Evolutionary conservation across 2,888 invertebrate species (phyloP), one percentile per base, ranked within the genome.

Genomic region (Zygothrica quintamaculata): DNA sequence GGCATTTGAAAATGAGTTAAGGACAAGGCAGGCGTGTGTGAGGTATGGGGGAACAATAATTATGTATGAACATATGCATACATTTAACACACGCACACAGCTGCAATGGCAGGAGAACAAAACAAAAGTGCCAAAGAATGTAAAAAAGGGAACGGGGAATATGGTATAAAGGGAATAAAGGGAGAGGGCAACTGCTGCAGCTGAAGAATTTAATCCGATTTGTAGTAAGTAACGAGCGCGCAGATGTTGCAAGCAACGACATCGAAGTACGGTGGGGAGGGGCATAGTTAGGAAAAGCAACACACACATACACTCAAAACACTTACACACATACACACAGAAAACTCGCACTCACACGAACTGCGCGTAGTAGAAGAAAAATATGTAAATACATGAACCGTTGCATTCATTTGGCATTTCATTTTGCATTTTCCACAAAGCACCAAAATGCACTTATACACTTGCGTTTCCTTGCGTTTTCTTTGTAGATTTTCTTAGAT

Each of bases 141-240:
- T 43, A 37, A 5, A 22, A 22, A 22, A 5, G 18, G 18, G 5
- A 22, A n/a, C n/a, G n/a, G n/a, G n/a, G n/a, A n/a, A n/a, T n/a
- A n/a, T n/a, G n/a, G n/a, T n/a, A n/a, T n/a, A n/a, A 34, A 50
- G 36, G 64, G 13, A 29, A 47, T 8, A 43, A 43, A 37, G 29
- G n/a, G 9, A 22, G 72, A 65, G 58, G 50, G 53, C 66, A 40
- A 44, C 50, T 50, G 60, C 64, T 77, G 71, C 75, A 79, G 73
- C 68, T 76, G 67, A 72, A 79, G 72, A 76, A 79, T 79, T 79
- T 72, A 79, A 76, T 76, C 77, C 80, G 68, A 79, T 79, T 79
- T 74, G 69, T 74, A 61, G 77, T 73, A 67, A 65, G 68, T 74
- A 77, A 75, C 77, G 69, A 72, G 72, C 71, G 68, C 74, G 74